Evolutionary conservation across 2,113 vertebrate species (phyloP).

Genomic region (Danionella cerebrum): DNA sequence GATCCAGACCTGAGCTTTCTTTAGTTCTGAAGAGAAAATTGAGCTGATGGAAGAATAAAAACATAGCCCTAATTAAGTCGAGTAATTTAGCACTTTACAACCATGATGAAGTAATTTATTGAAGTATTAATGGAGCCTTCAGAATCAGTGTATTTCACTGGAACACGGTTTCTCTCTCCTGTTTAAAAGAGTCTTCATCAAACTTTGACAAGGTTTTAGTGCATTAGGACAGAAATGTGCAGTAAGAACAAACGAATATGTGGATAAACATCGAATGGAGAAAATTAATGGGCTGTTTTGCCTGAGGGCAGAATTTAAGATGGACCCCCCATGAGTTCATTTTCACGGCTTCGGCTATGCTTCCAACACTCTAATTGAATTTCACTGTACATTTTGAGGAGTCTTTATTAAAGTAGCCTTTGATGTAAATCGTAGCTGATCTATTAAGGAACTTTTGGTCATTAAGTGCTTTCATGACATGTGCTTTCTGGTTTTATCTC

Average conservation of each 20-base stretch:
- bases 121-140: constrained; percentile 39
- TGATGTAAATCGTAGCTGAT: constrained; percentile 73
- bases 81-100: constrained; percentile 49
- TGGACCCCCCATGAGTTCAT: constrained; percentile 69
- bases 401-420: constrained; percentile 67
- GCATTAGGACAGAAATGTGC: constrained; percentile 65
- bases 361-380: constrained; percentile 76
- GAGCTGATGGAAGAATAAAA: constrained; percentile 56
- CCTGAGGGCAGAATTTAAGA: constrained; percentile 67
- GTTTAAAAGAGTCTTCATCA: constrained; percentile 64
- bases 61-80: constrained; percentile 60
- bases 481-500: constrained; percentile 50
- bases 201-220: constrained; percentile 51
- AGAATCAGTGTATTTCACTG: constrained; percentile 48
- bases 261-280: constrained; percentile 69
- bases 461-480: constrained; percentile 69
- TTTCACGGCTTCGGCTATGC: constrained; percentile 72
- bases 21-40: constrained; percentile 64
- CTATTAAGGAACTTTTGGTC: constrained; percentile 59
- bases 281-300: constrained; percentile 74
- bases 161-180: constrained; percentile 54
- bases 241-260: constrained; percentile 64
- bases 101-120: no score
- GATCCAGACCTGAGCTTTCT: constrained; percentile 56
- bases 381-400: constrained; percentile 72